Conservation (phyloP, 2,888 invertebrate genomes). For the Drosophila mimica region DNA sequence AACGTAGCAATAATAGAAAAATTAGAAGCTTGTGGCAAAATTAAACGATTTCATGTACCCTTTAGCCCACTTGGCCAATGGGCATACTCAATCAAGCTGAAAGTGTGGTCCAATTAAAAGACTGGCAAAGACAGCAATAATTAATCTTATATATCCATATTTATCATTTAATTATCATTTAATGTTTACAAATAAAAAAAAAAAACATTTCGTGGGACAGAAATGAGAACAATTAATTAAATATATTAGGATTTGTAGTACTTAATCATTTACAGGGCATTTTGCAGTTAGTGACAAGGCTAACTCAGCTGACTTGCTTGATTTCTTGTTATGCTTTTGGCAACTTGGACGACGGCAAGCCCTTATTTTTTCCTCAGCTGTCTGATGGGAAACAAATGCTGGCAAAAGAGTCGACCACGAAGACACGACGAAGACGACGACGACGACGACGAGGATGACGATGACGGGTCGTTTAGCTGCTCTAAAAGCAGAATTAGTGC, state of each 20-base stretch:
- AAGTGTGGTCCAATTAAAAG: too few species aligned
- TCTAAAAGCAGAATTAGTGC: slow-evolving; percentile 71
- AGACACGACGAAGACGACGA: slow-evolving; percentile 17
- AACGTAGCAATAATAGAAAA: slow-evolving; percentile 67
- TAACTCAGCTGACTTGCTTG: slow-evolving; percentile 9
- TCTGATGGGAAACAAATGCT: slow-evolving; percentile 61
- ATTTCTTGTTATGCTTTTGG: slow-evolving; percentile 53
- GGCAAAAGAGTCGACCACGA: slow-evolving; percentile 20
- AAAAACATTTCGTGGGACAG: neutral
- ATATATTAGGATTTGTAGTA: neutral
- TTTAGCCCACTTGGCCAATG: neutral
- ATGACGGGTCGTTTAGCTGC: slow-evolving; percentile 55
- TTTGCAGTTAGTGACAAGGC: neutral
- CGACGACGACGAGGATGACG: slow-evolving; percentile 12
- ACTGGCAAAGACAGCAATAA: neutral
- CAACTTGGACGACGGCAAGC: slow-evolving; percentile 59
- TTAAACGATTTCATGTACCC: slow-evolving; percentile 69
- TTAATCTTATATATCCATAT: neutral
- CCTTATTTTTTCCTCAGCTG: slow-evolving; percentile 56
- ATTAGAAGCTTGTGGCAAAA: slow-evolving; percentile 75
- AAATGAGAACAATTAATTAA: neutral
- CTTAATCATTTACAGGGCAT: slow-evolving; percentile 22
- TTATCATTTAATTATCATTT: too few species aligned
- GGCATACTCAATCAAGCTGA: neutral
- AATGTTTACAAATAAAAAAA: neutral